Percentiles rank a stretch among this genome's conserved stretches.
These are phyloP conservation scores for Ctenopoma multispine DNA, from an alignment of 2,797 vertebrate genomes.

Conservation along the genomic window DNA sequence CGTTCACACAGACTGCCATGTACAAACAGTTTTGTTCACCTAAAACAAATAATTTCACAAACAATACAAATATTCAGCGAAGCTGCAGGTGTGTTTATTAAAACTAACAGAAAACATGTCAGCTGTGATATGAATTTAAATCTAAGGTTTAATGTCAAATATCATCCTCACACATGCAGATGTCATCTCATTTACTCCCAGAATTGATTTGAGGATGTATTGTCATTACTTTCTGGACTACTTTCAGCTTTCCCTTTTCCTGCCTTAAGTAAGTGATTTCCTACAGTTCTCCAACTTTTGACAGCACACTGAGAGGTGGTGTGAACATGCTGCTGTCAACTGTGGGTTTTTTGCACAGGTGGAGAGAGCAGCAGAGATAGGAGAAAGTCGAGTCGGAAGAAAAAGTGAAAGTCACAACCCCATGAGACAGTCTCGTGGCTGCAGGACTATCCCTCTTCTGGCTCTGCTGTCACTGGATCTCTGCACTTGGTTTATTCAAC, in stretches of 20 bases:
- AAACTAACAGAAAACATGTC: not conserved
- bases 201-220: slow-evolving; percentile 6
- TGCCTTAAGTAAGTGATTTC: slow-evolving; percentile 2
- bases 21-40: slow-evolving; percentile 5
- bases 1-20: slow-evolving; percentile 1
- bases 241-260: not conserved
- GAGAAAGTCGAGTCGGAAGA: not conserved
- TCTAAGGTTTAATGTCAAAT: not conserved
- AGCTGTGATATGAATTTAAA: not conserved
- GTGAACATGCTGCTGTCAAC: slow-evolving; percentile 47
- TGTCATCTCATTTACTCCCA: not conserved
- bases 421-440: slow-evolving; percentile 20
- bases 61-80: slow-evolving; percentile 1
- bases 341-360: slow-evolving; percentile 44
- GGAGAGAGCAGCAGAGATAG: slow-evolving; percentile 8
- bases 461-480: not conserved
- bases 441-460: not conserved
- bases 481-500: not conserved
- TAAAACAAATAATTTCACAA: not conserved
- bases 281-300: slow-evolving; percentile 23
- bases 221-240: not conserved
- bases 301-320: slow-evolving; percentile 23
- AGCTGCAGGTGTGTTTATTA: slow-evolving; percentile 16
- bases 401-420: slow-evolving; percentile 34
- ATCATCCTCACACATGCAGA: not conserved